phyloP scores from a whole-genome alignment of 1,140 invertebrate genomes.

The Drosophila ananassae region DNA sequence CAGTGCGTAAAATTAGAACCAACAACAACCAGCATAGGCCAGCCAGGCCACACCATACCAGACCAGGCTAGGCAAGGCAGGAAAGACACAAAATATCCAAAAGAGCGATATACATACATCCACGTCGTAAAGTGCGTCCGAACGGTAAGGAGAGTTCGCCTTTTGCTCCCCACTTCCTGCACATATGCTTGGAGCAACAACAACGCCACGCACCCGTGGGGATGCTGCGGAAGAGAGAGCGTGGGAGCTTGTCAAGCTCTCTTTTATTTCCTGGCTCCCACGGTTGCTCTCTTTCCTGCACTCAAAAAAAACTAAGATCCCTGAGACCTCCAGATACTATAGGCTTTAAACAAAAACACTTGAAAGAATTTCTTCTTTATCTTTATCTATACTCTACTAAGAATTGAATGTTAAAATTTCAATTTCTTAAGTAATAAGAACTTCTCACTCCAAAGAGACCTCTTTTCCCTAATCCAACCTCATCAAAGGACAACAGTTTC shows the following conservation, averaged over 20 bases:
- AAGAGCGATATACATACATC: constrained; percentile 54
- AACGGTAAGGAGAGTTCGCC: constrained; percentile 21
- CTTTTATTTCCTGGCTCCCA: constrained; percentile 12
- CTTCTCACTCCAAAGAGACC: too few species aligned
- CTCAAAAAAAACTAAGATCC: not conserved
- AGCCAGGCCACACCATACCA: not conserved
- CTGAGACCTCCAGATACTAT: too few species aligned
- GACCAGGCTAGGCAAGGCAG: constrained; percentile 55
- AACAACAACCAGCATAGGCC: constrained; percentile 17
- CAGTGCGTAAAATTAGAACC: constrained; percentile 74
- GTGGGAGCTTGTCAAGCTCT: constrained; percentile 10
- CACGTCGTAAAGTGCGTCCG: constrained; percentile 66
- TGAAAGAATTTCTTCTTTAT: too few species aligned
- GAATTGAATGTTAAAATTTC: too few species aligned
- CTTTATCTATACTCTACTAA: too few species aligned
- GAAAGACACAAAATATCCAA: constrained; percentile 71
- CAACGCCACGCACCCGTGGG: constrained; percentile 56
- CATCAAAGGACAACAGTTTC: not conserved
- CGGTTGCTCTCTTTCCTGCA: constrained; percentile 3
- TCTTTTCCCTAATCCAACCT: not conserved
- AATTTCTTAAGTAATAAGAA: too few species aligned
- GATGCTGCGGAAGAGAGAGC: constrained; percentile 62
- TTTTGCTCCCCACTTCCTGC: constrained; percentile 53
- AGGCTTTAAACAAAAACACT: too few species aligned
- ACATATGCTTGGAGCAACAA: constrained; percentile 64